These are phyloP conservation scores for Heterodera carotae DNA, from an alignment of 1,140 invertebrate genomes.

Conservation along the genomic window DNA sequence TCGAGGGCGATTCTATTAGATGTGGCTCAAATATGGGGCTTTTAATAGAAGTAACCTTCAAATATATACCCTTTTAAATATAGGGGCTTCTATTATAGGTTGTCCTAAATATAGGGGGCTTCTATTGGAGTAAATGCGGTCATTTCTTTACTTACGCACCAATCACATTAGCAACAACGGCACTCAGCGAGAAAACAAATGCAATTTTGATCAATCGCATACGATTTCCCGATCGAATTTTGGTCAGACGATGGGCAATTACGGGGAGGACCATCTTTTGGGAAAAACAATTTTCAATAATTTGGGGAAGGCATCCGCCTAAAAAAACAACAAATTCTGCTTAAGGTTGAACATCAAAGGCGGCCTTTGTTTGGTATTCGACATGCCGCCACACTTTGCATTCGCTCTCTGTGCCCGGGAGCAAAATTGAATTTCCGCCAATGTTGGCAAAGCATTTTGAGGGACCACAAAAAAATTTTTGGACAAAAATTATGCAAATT, in stretches of 20 bases:
- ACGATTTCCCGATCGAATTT: constrained; percentile 44
- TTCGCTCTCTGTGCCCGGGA: not conserved
- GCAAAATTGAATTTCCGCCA: not conserved
- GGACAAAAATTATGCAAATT: not conserved
- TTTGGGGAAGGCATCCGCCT: not conserved
- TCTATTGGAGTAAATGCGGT: no score
- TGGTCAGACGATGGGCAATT: constrained; percentile 47
- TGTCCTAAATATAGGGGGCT: no score
- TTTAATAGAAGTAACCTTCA: constrained; percentile 22
- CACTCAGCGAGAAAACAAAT: constrained; percentile 44
- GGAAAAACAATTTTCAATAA: no score
- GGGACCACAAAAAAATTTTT: not conserved
- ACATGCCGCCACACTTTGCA: not conserved
- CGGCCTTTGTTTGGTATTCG: not conserved
- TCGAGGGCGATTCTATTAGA: no score
- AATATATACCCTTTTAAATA: constrained; percentile 19
- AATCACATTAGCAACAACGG: constrained; percentile 47
- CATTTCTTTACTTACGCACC: constrained; percentile 30
- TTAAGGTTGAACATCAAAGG: no score
- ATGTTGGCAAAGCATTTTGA: not conserved
- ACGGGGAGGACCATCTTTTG: constrained; percentile 48
- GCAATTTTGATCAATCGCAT: constrained; percentile 42
- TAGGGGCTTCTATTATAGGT: no score
- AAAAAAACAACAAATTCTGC: not conserved
- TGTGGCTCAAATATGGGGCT: not conserved